phyloP scores from a whole-genome alignment of 2,113 vertebrate species.

The Ochotona princeps region DNA sequence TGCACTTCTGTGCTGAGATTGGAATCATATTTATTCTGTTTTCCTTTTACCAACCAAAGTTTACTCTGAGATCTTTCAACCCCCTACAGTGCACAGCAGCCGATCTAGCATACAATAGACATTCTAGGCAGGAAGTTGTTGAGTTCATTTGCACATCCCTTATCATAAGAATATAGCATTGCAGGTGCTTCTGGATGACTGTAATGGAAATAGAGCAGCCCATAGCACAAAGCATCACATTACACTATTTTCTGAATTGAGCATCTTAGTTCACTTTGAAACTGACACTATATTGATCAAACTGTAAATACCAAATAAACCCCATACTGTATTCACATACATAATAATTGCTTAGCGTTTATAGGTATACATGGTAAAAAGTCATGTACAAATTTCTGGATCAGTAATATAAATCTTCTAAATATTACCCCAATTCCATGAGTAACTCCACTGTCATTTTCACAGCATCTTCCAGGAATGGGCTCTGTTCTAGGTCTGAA shows the following conservation, averaged over 20 bases:
- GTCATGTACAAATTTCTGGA: background rate
- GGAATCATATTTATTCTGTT: slow-evolving; percentile 34
- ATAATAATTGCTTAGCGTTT: background rate
- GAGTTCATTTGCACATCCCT: slow-evolving; percentile 12
- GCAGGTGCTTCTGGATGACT: background rate
- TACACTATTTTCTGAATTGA: slow-evolving; percentile 33
- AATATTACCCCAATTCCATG: background rate
- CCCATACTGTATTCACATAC: background rate
- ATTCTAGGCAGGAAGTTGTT: slow-evolving; percentile 21
- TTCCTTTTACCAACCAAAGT: slow-evolving; percentile 33
- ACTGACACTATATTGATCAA: background rate
- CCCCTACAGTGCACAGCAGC: background rate
- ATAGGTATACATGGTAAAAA: background rate
- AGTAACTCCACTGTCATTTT: slow-evolving; percentile 26
- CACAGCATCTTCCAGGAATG: background rate
- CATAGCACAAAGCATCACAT: slow-evolving; percentile 13
- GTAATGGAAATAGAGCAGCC: slow-evolving; percentile 39
- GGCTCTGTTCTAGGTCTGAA: background rate
- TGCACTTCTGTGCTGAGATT: background rate
- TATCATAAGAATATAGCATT: slow-evolving; percentile 32
- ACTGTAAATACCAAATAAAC: background rate
- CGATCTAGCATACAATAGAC: background rate
- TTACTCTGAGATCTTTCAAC: background rate
- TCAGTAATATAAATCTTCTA: background rate
- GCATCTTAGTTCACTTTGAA: background rate